Evolutionary conservation across 2,888 invertebrate species (phyloP).

Genomic region (Mimas tiliae): DNA sequence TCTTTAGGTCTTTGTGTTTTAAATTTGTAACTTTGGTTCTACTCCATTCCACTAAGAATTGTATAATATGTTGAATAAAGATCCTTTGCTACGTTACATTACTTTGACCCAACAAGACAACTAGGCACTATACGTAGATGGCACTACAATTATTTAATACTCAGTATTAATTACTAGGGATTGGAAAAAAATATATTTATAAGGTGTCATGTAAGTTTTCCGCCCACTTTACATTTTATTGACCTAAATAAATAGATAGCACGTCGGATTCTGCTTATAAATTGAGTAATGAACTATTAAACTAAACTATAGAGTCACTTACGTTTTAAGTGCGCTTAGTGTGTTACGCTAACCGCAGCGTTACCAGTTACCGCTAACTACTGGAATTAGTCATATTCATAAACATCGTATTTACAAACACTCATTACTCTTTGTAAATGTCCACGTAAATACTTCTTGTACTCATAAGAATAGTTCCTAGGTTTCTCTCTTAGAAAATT

Average conservation of each 20-base stretch:
- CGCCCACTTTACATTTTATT: neutral
- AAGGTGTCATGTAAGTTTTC: neutral
- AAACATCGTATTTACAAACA: neutral
- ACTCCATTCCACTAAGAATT: neutral
- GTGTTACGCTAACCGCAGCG: slow-evolving; percentile 1
- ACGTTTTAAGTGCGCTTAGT: slow-evolving; percentile 1
- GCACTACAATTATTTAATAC: too few relatives aligned
- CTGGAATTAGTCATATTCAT: slow-evolving; percentile 4
- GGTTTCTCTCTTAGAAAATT: slow-evolving; percentile 1
- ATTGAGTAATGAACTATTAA: neutral
- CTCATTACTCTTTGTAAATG: slow-evolving; percentile 6
- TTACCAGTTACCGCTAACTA: slow-evolving; percentile 2
- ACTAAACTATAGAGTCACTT: neutral
- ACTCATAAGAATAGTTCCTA: neutral
- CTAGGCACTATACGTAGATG: too few relatives aligned
- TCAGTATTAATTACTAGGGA: too few relatives aligned
- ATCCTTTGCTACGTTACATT: neutral
- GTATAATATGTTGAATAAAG: neutral
- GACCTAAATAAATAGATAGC: neutral
- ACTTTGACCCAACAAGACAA: neutral
- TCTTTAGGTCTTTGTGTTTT: too few relatives aligned
- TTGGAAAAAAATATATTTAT: neutral
- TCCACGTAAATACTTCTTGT: neutral
- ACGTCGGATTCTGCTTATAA: neutral
- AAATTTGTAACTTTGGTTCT: neutral